These are phyloP conservation scores for Drosophila hawaiiensis DNA, from an alignment of 2,888 invertebrate genomes.

Conservation along the genomic window DNA sequence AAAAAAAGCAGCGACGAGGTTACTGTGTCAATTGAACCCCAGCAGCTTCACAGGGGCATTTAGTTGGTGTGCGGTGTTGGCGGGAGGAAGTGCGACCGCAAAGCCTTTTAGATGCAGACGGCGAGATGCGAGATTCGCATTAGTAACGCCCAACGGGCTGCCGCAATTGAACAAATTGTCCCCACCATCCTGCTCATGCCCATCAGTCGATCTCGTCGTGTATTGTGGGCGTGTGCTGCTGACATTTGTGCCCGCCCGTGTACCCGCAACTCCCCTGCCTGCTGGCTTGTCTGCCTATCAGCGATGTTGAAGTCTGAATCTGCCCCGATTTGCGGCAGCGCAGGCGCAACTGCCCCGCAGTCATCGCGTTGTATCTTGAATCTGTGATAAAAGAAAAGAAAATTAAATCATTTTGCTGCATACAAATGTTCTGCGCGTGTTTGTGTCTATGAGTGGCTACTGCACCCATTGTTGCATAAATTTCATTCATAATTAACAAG, in stretches of 20 bases:
- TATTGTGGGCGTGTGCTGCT: slow-evolving; percentile 72
- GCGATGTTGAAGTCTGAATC: slow-evolving; percentile 59
- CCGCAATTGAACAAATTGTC: slow-evolving; percentile 77
- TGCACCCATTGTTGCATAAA: slow-evolving; percentile 78
- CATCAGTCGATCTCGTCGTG: slow-evolving; percentile 54
- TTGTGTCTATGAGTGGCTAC: slow-evolving; percentile 40
- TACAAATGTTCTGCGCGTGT: slow-evolving; percentile 41
- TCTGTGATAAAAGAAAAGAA: slow-evolving; percentile 26
- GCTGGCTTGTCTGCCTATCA: slow-evolving; percentile 41
- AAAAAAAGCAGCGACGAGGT: slow-evolving; percentile 62
- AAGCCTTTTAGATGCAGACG: slow-evolving; percentile 75
- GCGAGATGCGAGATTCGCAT: slow-evolving; percentile 64
- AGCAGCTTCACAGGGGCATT: slow-evolving; percentile 35
- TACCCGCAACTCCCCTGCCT: background rate
- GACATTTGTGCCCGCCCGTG: slow-evolving; percentile 57
- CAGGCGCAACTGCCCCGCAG: slow-evolving; percentile 40
- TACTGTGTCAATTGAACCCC: slow-evolving; percentile 74
- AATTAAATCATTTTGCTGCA: slow-evolving; percentile 50
- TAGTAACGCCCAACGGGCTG: slow-evolving; percentile 77
- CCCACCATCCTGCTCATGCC: background rate
- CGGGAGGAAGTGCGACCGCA: slow-evolving; percentile 26
- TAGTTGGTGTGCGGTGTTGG: background rate
- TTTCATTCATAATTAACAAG: slow-evolving; percentile 77
- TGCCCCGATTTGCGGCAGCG: slow-evolving; percentile 29
- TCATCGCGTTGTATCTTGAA: slow-evolving; percentile 18